A percentile compares a stretch with the other conserved stretches of the same genome.
Conservation (phyloP, 2,888 invertebrate species). For the Junonia oenone region DNA sequence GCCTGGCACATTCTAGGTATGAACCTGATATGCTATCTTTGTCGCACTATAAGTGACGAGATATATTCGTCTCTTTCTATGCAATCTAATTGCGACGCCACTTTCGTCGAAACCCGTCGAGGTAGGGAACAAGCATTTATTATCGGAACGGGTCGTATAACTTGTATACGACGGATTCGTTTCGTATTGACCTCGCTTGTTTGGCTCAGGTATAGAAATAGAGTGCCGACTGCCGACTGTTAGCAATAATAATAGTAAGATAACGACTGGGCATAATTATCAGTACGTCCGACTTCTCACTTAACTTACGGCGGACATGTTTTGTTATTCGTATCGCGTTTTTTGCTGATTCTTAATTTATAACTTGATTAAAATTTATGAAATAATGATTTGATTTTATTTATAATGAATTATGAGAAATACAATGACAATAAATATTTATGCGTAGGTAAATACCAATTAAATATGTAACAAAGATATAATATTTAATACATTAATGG, state of each 20-base stretch:
- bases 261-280: constrained; percentile 20
- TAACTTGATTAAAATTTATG: too few species aligned
- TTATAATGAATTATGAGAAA: too few species aligned
- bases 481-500: too few species aligned
- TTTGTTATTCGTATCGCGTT: background rate
- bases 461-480: too few species aligned
- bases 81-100: constrained; percentile 35
- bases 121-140: constrained; percentile 41
- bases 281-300: constrained; percentile 5
- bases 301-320: background rate
- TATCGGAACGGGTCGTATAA: constrained; percentile 48
- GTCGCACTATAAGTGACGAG: constrained; percentile 34
- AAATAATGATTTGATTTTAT: background rate
- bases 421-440: too few species aligned
- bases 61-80: constrained; percentile 32
- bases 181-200: constrained; percentile 44
- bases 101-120: constrained; percentile 32
- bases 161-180: constrained; percentile 33
- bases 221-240: constrained; percentile 30
- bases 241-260: constrained; percentile 30
- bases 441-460: background rate
- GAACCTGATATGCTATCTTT: constrained; percentile 43
- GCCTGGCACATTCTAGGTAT: constrained; percentile 55
- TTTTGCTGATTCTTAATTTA: background rate
- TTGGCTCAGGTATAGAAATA: constrained; percentile 39